Evolutionary conservation across 2,888 invertebrate species (phyloP), one percentile per base, ranked within the genome.

Genomic region (Clostera curtula): DNA sequence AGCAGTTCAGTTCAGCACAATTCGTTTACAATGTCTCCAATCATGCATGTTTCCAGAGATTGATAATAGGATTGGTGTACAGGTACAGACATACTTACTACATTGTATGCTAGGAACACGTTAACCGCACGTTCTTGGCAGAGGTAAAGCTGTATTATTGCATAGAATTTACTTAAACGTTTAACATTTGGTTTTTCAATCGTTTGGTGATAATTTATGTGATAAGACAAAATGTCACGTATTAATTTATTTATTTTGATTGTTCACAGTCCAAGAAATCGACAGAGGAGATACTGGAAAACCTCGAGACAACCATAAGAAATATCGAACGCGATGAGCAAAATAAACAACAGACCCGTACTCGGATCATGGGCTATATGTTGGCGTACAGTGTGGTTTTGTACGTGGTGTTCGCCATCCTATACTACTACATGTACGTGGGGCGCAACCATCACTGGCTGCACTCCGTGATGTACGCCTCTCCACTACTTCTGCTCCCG

Each of bases 401-500:
- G 3, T 90, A 91, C 52, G 86, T 93, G 21, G 59, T 93, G 19
- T 88, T 90, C 37, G 92, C 92, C 4, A 66, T 91, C 14, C 58
- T 92, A 13, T 91, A 93, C 65, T 90, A 92, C 63, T 95, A 92
- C 60, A 92, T 93, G 74, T 90, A 90, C 49, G 93, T 91, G 43
- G 92, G 93, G 36, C 91, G 92, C 32, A 88, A 89, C 29, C 89
- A 90, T 47, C 56, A 72, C 26, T 88, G 92, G 80, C 79, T 88
- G 37, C 90, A 93, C 46, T 88, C 90, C 34, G 57, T 94, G 29
- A 76, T 93, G 39, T 93, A 93, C 65, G 89, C 92, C 7, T 87
- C 90, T 31, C 95, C 95, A 9, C 75, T 96, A 27, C 69, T 96
- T 12, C 79, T 93, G 27, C 89, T 96, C 56, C 95, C 96, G 27